Evolutionary conservation across 2,888 invertebrate species (phyloP), one percentile per base, ranked within the genome.

Genomic region (Salticus scenicus): DNA sequence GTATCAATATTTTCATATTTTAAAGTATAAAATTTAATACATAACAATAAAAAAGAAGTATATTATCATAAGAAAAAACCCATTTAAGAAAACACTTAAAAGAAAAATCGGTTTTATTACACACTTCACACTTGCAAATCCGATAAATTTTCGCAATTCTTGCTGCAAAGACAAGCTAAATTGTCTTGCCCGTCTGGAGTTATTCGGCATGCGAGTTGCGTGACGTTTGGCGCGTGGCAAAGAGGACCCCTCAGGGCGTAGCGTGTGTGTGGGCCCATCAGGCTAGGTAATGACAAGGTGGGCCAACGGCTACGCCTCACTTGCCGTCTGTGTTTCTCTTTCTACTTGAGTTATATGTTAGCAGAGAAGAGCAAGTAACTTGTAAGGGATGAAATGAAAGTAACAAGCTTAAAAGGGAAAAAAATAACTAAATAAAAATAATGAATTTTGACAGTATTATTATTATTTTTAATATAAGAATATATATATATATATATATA

Each of bases 281-380:
- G 47, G 66, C 64, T 8, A 71, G 66, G 70, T 82, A 82, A 82
- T 74, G 75, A 75, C 75, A 81, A 82, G 81, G 79, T 78, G 70
- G 37, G 24, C 63, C 28, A 27, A 20, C 57, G 72, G 47, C 76
- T 64, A 83, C 82, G 82, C 75, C 75, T 82, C 64, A 37, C 20
- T 42, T 37, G 5, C n/a, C 72, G 27, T 28, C 17, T 63, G 42
- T 8, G 14, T 37, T 57, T 66, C 67, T n/a, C 47, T 71, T 31
- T 63, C 73, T 74, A 81, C 81, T 70, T n/a, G n/a, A n/a, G n/a
- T n/a, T n/a, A n/a, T n/a, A n/a, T n/a, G n/a, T n/a, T n/a, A n/a
- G n/a, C n/a, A n/a, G n/a, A n/a, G n/a, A n/a, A n/a, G n/a, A n/a
- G n/a, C n/a, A n/a, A n/a, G n/a, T n/a, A n/a, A n/a, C 33, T 30